Evolutionary conservation across 2,888 invertebrate species (phyloP).

Genomic region (Myopa testacea): DNA sequence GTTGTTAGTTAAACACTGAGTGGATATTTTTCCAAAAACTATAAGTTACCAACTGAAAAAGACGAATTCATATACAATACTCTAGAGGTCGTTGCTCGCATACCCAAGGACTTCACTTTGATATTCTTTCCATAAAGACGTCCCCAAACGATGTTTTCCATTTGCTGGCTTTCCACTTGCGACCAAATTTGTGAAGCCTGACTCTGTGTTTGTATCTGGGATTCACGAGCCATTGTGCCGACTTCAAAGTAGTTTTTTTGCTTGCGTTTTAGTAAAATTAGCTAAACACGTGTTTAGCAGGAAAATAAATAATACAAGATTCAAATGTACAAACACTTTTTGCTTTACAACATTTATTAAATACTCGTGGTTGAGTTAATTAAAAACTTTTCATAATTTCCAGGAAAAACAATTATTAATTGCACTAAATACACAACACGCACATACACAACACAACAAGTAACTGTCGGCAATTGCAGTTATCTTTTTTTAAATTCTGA

Average conservation of each 20-base stretch:
- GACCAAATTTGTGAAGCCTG: slow-evolving; percentile 62
- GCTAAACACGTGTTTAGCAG: slow-evolving; percentile 2
- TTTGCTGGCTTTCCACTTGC: slow-evolving; percentile 65
- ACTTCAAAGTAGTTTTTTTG: not conserved
- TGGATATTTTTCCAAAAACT: slow-evolving; percentile 7
- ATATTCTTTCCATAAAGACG: slow-evolving; percentile 66
- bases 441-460: not conserved
- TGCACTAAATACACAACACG: not conserved
- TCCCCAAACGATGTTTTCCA: slow-evolving; percentile 66
- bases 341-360: slow-evolving; percentile 5
- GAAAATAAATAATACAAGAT: not conserved
- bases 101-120: slow-evolving; percentile 66
- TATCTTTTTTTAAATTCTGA: slow-evolving; percentile 19
- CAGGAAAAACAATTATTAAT: not conserved
- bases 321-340: slow-evolving; percentile 1
- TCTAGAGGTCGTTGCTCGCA: slow-evolving; percentile 58
- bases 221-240: slow-evolving; percentile 30
- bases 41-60: slow-evolving; percentile 61
- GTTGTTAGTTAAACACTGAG: not conserved
- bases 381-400: slow-evolving; percentile 6
- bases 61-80: slow-evolving; percentile 60
- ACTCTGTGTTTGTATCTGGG: slow-evolving; percentile 56
- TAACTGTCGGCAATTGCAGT: slow-evolving; percentile 33
- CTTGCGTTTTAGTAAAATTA: not conserved
- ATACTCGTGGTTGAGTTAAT: not conserved